These are phyloP conservation scores for Eurytoma californica DNA, from an alignment of 2,888 invertebrate species.

Conservation along the genomic window DNA sequence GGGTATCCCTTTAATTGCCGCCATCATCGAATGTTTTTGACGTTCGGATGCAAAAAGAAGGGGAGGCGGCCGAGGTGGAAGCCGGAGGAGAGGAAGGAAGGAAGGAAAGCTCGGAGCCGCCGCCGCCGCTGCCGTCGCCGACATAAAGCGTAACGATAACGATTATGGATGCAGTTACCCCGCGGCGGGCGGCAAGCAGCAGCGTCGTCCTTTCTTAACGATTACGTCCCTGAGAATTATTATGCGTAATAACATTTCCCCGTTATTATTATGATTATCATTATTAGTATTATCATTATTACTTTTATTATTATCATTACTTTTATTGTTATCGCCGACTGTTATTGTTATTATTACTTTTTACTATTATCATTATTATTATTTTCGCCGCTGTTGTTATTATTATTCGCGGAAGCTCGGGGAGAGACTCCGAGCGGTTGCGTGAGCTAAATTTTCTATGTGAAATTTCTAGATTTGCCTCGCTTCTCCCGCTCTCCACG, in stretches of 20 bases:
- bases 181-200: constrained; percentile 56
- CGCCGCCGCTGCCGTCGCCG: constrained; percentile 64
- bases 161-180: constrained; percentile 74
- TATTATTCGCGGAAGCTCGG: constrained; percentile 14
- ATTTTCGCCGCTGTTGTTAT: constrained; percentile 31
- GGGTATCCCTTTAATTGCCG: constrained; percentile 16
- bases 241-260: constrained; percentile 73
- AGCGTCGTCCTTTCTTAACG: constrained; percentile 73
- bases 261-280: constrained; percentile 72
- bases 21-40: constrained; percentile 7
- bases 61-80: background rate
- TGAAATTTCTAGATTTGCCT: constrained; percentile 48
- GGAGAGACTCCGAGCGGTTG: constrained; percentile 12
- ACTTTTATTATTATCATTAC: constrained; percentile 62
- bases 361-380: constrained; percentile 41
- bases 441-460: constrained; percentile 51
- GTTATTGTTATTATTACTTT: constrained; percentile 63
- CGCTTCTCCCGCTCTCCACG: background rate
- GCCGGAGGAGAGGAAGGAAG: background rate
- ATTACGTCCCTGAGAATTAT: constrained; percentile 75
- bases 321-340: constrained; percentile 65
- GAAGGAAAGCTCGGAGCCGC: background rate
- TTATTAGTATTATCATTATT: constrained; percentile 68
- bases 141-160: constrained; percentile 75
- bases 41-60: constrained; percentile 12